Base-by-base conservation (phyloP, 2,113 vertebrate species). In the Lepus americanus region DNA sequence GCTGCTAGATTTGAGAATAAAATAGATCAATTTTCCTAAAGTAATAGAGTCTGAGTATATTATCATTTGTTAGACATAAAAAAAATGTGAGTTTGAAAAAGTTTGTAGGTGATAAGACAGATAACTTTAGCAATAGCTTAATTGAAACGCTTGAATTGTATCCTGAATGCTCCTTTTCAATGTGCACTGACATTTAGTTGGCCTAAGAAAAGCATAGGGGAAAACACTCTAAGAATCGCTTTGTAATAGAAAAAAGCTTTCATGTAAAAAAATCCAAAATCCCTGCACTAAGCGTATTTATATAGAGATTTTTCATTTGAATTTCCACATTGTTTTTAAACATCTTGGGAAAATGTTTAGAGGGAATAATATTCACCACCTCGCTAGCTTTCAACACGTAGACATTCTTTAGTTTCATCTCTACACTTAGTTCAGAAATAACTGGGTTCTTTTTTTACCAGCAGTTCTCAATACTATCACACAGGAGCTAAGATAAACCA, bases 241-340 rank as follows among this genome's bases (percentile, higher is more conserved):
- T 87, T 92, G 72, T 95, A 96, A 96, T 96, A 39, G 78, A 93
- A 69, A 97, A 86, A 89, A 64, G 10, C 64, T 93, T 94, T 96
- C 84, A 78, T 88, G 88, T 83, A 95, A 95, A 94, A 94, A 44
- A 94, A 78, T 73, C 33, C 27, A 70, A 94, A 95, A 96, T 93
- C 74, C 51, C 81, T 88, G 10, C 51, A 94, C 81, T 96, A 94
- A 94, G 78, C 27, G 86, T 85, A 90, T 90, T 97, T 92, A 94
- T 74, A 77, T 29, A 88, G 69, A 88, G 53, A 76, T 49, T 95
- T 94, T 96, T 94, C 78, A 93, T 78, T 90, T 94, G 81, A 90
- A 88, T 92, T 96, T 95, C 64, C 17, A 90, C 27, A 72, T 87
- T 95, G 81, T 97, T 95, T 97, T 88, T 90, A 79, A 96, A 89